phyloP scores from a whole-genome alignment of 1,140 invertebrate species.

The Panulirus ornatus region DNA sequence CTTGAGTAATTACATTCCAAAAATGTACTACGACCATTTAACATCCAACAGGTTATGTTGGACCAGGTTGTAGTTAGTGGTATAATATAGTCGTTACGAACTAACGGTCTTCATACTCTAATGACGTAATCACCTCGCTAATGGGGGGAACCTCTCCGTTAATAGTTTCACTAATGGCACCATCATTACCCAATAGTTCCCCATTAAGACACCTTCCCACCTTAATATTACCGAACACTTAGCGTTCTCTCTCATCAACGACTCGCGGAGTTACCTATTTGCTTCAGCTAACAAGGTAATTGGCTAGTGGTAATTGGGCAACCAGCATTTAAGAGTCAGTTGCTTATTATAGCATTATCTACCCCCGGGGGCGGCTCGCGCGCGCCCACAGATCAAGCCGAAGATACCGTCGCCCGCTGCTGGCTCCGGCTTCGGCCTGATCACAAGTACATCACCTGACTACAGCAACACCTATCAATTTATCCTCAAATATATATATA shows the following conservation, averaged over 20 bases:
- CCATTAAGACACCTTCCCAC: neutral
- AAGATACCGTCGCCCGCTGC: neutral
- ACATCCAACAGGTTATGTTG: too few relatives aligned
- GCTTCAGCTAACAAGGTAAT: neutral
- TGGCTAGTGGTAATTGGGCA: slow-evolving; percentile 24
- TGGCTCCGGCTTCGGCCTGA: neutral
- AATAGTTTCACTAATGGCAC: neutral
- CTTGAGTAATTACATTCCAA: too few relatives aligned
- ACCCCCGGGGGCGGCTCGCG: neutral
- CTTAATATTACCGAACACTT: neutral
- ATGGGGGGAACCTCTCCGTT: too few relatives aligned
- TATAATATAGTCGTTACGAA: too few relatives aligned
- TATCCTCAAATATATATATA: too few relatives aligned
- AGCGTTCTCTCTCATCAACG: neutral
- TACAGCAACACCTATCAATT: neutral
- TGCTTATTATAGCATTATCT: slow-evolving; percentile 33
- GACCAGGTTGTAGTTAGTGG: too few relatives aligned
- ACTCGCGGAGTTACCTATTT: neutral
- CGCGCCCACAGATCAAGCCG: slow-evolving; percentile 6
- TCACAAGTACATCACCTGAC: neutral
- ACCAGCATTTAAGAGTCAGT: slow-evolving; percentile 11
- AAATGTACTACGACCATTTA: too few relatives aligned
- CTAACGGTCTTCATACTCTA: too few relatives aligned
- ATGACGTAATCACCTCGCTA: too few relatives aligned
- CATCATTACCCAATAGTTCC: neutral